Percentiles rank a stretch among this genome's conserved stretches.
Evolutionary conservation across 2,888 invertebrate genomes (phyloP).

Genomic region (Tribolium freemani): DNA sequence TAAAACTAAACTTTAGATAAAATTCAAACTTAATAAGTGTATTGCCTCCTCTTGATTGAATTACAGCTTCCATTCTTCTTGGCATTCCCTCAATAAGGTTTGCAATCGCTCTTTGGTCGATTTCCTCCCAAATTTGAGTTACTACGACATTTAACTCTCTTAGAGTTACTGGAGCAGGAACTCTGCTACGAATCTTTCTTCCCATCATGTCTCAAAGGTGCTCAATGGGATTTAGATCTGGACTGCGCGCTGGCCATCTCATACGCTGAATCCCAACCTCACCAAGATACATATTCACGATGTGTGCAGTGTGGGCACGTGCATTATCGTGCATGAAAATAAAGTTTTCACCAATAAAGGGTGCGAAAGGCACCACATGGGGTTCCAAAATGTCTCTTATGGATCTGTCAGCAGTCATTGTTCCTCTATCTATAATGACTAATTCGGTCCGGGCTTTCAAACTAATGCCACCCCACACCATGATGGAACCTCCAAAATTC

Average conservation of each 20-base stretch:
- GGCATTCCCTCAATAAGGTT: neutral
- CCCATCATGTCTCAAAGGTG: neutral
- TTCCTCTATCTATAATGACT: conserved; percentile 7
- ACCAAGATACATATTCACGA: neutral
- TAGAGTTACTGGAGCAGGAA: neutral
- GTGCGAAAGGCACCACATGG: conserved; percentile 16
- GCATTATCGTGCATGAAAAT: conserved; percentile 19
- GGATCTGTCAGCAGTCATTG: conserved; percentile 4
- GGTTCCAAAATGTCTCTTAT: conserved; percentile 14
- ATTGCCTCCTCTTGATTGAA: neutral
- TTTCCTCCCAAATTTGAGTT: neutral
- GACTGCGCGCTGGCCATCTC: neutral
- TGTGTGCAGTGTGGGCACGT: neutral
- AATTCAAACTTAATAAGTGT: neutral
- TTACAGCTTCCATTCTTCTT: neutral
- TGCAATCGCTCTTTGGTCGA: neutral
- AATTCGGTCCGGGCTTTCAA: conserved; percentile 35
- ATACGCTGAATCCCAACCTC: neutral
- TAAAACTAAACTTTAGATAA: neutral
- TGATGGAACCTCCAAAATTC: conserved; percentile 17
- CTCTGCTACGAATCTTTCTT: neutral
- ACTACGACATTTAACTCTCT: neutral
- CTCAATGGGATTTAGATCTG: neutral
- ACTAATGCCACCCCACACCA: conserved; percentile 35
- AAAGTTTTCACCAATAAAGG: conserved; percentile 8